Percentiles rank a stretch among this genome's conserved stretches.
These are phyloP conservation scores for Piscicola geometra DNA, from an alignment of 2,888 invertebrate genomes.

Conservation along the genomic window DNA sequence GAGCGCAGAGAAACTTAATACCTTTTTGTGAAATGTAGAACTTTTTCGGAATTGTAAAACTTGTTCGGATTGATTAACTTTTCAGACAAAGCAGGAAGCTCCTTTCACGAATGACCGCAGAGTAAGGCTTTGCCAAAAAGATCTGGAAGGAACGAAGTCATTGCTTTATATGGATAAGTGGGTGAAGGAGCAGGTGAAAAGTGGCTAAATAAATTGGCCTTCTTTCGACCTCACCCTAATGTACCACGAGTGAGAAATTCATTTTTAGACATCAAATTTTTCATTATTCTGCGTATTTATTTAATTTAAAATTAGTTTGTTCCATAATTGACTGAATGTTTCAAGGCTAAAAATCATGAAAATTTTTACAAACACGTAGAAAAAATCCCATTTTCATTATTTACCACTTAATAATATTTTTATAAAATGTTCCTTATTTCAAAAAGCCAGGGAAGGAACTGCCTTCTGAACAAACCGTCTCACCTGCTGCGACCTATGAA, in stretches of 20 bases:
- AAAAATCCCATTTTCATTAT: too few species aligned
- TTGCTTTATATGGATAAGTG: neutral
- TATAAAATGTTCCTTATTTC: too few species aligned
- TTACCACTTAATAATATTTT: too few species aligned
- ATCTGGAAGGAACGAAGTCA: neutral
- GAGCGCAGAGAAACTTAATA: too few species aligned
- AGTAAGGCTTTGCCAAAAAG: neutral
- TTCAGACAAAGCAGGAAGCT: neutral
- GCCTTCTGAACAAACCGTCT: neutral
- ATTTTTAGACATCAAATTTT: neutral
- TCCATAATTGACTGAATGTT: neutral
- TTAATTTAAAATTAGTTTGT: too few species aligned
- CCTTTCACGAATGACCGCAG: neutral
- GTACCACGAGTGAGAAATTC: neutral
- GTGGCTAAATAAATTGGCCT: neutral
- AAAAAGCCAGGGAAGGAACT: too few species aligned
- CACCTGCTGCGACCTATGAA: neutral
- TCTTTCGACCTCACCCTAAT: neutral
- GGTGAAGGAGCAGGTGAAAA: neutral
- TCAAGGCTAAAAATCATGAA: neutral
- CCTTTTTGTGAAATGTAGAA: too few species aligned
- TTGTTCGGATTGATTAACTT: too few species aligned
- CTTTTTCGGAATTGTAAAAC: too few species aligned
- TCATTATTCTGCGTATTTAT: neutral
- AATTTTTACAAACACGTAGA: too few species aligned